phyloP scores from a whole-genome alignment of 2,113 vertebrate species.

The Cheirogaleus medius region DNA sequence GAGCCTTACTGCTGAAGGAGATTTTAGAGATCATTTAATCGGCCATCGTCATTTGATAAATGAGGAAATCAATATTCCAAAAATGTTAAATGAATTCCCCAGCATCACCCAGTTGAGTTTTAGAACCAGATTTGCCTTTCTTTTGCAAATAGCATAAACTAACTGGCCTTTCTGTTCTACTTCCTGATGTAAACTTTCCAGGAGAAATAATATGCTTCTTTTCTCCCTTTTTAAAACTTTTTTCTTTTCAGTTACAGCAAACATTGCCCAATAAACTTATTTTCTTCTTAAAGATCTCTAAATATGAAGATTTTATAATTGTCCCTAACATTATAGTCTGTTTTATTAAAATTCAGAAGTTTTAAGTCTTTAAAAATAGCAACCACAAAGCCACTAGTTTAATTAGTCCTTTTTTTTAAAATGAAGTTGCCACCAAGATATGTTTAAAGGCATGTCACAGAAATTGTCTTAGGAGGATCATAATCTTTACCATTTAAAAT shows the following conservation, averaged over 20 bases:
- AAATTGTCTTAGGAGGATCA: not conserved
- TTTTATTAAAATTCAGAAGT: constrained; percentile 21
- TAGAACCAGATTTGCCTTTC: not conserved
- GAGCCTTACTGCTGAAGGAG: not conserved
- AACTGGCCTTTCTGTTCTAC: not conserved
- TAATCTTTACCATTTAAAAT: not conserved
- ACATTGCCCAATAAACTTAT: not conserved
- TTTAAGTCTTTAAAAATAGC: not conserved
- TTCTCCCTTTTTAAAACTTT: not conserved
- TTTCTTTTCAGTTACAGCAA: too few relatives aligned
- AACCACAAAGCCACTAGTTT: not conserved
- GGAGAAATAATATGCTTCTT: not conserved
- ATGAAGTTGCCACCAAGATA: not conserved
- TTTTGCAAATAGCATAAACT: not conserved
- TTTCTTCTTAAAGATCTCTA: not conserved
- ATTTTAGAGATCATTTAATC: not conserved
- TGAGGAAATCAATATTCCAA: not conserved
- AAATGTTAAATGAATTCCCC: not conserved
- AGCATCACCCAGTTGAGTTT: not conserved
- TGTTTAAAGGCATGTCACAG: not conserved
- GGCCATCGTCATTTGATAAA: not conserved
- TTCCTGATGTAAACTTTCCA: not conserved
- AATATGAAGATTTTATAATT: not conserved
- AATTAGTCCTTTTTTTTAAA: not conserved
- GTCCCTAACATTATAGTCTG: not conserved